Base-by-base conservation (phyloP, 2,797 vertebrate genomes). In the Cetoscarus ocellatus region DNA sequence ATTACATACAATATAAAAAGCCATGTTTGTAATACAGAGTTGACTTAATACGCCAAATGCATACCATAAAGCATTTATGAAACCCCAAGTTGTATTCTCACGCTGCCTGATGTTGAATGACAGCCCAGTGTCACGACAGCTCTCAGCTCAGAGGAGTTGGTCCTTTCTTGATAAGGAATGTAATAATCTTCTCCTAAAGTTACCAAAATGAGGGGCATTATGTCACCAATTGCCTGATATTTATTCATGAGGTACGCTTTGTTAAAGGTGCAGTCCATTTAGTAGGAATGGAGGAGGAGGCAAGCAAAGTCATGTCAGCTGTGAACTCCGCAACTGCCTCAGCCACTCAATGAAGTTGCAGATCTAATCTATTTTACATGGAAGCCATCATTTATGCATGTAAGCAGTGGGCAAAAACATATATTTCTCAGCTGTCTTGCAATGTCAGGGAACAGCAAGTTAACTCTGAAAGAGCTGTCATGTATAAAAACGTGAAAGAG, bases 291-390 rank as follows among this genome's bases (percentile, higher is more conserved):
- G 44, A 80, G 75, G 42, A 18, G 53, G 53, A 75, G 67, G 59
- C 19, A 59, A 60, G 59, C 19, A 59, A 60, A 73, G 51, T 63
- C 61, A 77, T 68, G 70, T 70, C 77, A 85, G 77, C 55, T 53
- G 17, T 76, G 66, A 79, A 80, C 59, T 74, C 62, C 47, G 60
- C 67, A 65, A 61, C 61, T 34, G 50, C 66, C 57, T 69, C 61
- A 38, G 67, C 79, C 75, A 77, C 82, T 85, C 87, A 79, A 50
- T 77, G 73, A 89, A 82, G 82, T 85, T 86, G 74, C 65, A 82
- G 68, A 64, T 83, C 78, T 86, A 82, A 93, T 92, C 71, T 79
- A 92, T 93, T 92, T 92, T 92, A 80, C 86, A 92, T 92, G 89
- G 73, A 72, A 58, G 19, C 61, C 68, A 91, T 93, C 66, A 92